phyloP scores from a whole-genome alignment of 1,140 invertebrate species.

The Macrobrachium rosenbergii region DNA sequence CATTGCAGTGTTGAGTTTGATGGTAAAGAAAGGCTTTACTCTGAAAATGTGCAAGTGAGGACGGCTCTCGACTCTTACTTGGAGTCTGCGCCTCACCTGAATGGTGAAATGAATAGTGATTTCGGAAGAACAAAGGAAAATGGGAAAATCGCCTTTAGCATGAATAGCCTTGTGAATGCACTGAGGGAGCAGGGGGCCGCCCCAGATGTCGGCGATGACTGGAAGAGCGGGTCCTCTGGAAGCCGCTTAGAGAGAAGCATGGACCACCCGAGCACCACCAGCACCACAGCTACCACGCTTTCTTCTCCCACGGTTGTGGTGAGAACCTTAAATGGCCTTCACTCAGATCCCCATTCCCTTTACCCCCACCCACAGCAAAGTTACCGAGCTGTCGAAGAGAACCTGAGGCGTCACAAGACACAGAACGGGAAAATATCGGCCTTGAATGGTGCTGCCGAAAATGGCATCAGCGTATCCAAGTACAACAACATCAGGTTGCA shows the following conservation, averaged over 20 bases:
- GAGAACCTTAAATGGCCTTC: neutral
- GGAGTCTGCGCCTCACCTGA: neutral
- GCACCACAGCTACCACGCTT: neutral
- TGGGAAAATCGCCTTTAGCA: conserved; percentile 1
- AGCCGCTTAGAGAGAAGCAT: conserved; percentile 26
- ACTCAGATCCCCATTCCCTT: neutral
- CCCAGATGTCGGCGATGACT: neutral
- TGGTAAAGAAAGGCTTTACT: neutral
- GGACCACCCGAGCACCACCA: conserved; percentile 34
- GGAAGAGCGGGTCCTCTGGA: neutral
- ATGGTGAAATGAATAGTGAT: neutral
- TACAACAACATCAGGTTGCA: conserved; percentile 40
- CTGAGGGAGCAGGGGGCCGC: neutral
- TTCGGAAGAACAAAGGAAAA: conserved; percentile 3
- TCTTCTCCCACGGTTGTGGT: neutral
- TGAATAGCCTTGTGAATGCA: neutral
- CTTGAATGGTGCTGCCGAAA: conserved; percentile 72
- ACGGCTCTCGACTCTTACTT: neutral
- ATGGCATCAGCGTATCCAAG: conserved; percentile 73
- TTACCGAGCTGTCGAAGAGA: conserved; percentile 10
- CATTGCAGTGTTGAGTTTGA: neutral
- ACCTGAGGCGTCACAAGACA: conserved; percentile 1
- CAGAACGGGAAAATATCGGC: neutral
- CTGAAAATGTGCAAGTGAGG: neutral
- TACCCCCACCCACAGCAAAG: neutral